Evolutionary conservation across 1,140 invertebrate species (phyloP).

Genomic region (Platorchestia sp.): DNA sequence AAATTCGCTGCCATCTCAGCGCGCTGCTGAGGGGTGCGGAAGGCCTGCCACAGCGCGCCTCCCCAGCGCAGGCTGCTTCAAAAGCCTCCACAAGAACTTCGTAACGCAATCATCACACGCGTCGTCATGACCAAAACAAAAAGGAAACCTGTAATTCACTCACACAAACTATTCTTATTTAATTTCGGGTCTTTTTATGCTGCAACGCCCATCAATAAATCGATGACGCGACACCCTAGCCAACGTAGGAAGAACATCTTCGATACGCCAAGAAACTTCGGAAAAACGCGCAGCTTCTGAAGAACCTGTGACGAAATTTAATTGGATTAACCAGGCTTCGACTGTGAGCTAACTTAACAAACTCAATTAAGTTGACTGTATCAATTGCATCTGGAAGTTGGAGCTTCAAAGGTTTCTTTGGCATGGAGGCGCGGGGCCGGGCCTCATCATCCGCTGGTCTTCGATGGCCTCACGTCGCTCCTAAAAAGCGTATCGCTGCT

Average conservation of each 20-base stretch:
- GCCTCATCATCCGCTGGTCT: background rate
- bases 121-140: background rate
- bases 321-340: slow-evolving; percentile 4
- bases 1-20: background rate
- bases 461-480: background rate
- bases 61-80: background rate
- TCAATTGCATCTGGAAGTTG: slow-evolving; percentile 8
- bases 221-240: slow-evolving; percentile 41
- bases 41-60: background rate
- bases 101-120: slow-evolving; percentile 17
- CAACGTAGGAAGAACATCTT: background rate
- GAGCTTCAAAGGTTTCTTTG: slow-evolving; percentile 8
- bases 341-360: slow-evolving; percentile 30
- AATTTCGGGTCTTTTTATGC: slow-evolving; percentile 16
- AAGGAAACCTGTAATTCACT: slow-evolving; percentile 37
- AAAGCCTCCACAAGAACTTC: slow-evolving; percentile 39
- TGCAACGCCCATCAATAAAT: slow-evolving; percentile 22
- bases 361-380: slow-evolving; percentile 40
- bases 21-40: background rate
- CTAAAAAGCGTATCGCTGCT: background rate
- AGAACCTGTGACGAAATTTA: background rate
- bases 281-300: background rate
- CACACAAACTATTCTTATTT: slow-evolving; percentile 35
- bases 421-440: background rate
- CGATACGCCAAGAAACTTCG: background rate